phyloP scores from a whole-genome alignment of 2,113 vertebrate genomes.

The Panthera uncia region DNA sequence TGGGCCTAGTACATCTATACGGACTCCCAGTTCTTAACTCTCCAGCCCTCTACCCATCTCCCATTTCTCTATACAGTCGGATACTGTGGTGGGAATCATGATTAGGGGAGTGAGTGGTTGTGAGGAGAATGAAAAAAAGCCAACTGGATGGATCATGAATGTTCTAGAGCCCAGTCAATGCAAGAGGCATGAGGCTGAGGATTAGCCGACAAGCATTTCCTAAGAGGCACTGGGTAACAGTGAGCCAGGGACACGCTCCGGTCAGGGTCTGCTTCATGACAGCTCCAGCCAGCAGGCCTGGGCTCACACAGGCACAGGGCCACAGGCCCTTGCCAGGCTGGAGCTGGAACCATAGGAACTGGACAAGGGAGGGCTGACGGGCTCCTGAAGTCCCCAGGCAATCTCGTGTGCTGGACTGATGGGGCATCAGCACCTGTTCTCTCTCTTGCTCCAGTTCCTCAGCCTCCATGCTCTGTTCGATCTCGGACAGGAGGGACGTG shows the following conservation, averaged over 20 bases:
- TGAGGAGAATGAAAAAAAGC: not conserved
- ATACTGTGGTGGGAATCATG: not conserved
- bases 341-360: not conserved
- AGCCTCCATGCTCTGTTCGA: constrained; percentile 99
- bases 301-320: not conserved
- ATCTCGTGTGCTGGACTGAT: not conserved
- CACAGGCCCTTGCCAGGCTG: not conserved
- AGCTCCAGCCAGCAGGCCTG: not conserved
- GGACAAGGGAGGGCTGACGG: not conserved
- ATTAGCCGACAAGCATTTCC: not conserved
- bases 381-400: not conserved
- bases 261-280: not conserved
- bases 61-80: not conserved
- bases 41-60: not conserved
- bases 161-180: not conserved
- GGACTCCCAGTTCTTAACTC: not conserved
- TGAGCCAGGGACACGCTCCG: not conserved
- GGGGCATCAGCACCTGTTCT: constrained; percentile 90
- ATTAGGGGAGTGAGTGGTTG: not conserved
- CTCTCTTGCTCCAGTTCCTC: constrained; percentile 98
- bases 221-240: not conserved
- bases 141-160: not conserved
- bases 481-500: constrained; percentile 95
- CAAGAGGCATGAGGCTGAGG: not conserved
- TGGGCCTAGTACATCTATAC: not conserved